phyloP scores from a whole-genome alignment of 1,140 invertebrate species.

The Cotesia chilonis region DNA sequence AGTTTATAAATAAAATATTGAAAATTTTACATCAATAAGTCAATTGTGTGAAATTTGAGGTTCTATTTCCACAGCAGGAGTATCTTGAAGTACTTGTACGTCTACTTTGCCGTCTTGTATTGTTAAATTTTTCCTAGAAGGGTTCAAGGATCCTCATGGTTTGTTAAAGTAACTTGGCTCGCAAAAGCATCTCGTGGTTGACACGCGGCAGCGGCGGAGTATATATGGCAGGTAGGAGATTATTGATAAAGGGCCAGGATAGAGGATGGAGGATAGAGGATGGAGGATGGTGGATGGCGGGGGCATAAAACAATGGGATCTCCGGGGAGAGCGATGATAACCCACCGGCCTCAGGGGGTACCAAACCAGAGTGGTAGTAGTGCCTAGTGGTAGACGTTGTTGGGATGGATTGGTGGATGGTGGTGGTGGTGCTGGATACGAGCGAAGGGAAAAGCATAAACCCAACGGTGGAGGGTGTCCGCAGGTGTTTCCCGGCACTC shows the following conservation, averaged over 20 bases:
- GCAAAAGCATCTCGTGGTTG: conserved; percentile 15
- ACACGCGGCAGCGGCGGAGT: background rate
- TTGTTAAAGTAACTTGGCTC: background rate
- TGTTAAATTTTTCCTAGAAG: too few relatives aligned
- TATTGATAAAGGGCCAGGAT: conserved; percentile 48
- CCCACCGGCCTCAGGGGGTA: conserved; percentile 31
- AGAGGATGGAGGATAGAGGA: conserved; percentile 37
- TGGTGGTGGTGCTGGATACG: background rate
- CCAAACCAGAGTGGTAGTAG: conserved; percentile 7
- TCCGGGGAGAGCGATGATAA: conserved; percentile 39
- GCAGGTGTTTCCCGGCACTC: conserved; percentile 32
- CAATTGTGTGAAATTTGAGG: too few relatives aligned
- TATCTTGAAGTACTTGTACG: background rate
- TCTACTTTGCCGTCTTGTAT: background rate
- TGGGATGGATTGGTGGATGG: background rate
- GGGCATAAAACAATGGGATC: conserved; percentile 46
- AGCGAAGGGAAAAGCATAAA: conserved; percentile 10
- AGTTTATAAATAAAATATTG: too few relatives aligned
- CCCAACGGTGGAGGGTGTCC: conserved; percentile 33
- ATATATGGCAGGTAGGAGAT: conserved; percentile 36
- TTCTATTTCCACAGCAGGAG: too few relatives aligned
- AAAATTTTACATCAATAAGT: too few relatives aligned
- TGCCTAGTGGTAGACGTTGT: background rate
- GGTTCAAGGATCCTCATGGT: too few relatives aligned
- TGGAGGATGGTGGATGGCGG: conserved; percentile 31